Evolutionary conservation across 2,888 invertebrate species (phyloP), one percentile per base, ranked within the genome.

Genomic region (Heliconius hortense): DNA sequence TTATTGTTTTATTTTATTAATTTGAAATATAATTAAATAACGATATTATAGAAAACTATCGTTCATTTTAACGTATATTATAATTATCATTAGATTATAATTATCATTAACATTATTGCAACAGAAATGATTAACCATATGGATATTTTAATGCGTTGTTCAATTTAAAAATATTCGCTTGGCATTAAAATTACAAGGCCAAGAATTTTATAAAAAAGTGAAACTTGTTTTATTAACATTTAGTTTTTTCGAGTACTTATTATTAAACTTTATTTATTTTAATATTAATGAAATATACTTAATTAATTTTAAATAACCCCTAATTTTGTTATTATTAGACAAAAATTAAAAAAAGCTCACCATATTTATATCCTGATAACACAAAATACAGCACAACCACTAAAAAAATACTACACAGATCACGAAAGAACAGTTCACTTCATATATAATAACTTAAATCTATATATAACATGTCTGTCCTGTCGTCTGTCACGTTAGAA

Each of bases 401-500:
- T 82, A 81, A 84, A 84, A 60, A 39, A 15, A 82, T 81, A 80
- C 79, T 86, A 83, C 81, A 75, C 71, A 81, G 84, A 83, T 83
- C 83, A 84, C 76, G 69, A 76, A 72, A 73, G 76, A 79, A 78
- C 77, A 80, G 81, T 79, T 81, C 81, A 82, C 81, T 79, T 77
- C 77, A 78, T 68, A 74, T 63, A 68, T 35, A 67, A 73, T 77
- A 79, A 76, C 72, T 74, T 75, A 60, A 69, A 60, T 80, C 78
- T 82, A 84, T 80, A 81, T 74, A 79, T 82, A 82, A 80, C 84
- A 89, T 88, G 81, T 83, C 86, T 84, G 90, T 89, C 91, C 89
- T 87, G 82, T 86, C 90, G 93, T 89, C 93, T 91, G 91, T 89
- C 89, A 83, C 83, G 82, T 78, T 82, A 82, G 89, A 88, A 84